Conservation (phyloP, 2,888 invertebrate genomes). For the Megalurothrips usitatus region DNA sequence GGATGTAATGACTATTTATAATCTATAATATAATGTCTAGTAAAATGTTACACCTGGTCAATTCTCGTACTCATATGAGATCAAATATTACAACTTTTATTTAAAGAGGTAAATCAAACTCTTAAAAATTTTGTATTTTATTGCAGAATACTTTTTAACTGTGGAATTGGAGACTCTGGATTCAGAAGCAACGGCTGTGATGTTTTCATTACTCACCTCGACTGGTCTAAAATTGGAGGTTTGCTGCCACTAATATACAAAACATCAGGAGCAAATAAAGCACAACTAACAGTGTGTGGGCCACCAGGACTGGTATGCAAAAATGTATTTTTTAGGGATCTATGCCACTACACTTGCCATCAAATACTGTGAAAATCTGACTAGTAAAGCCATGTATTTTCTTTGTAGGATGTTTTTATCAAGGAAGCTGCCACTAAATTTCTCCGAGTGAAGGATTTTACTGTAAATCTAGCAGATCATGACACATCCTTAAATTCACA, state of each 20-base stretch:
- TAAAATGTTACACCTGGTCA: too few species aligned
- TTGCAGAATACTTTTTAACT: background rate
- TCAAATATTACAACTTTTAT: too few species aligned
- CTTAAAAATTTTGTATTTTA: background rate
- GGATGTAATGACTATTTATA: too few species aligned
- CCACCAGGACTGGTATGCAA: background rate
- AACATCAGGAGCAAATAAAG: background rate
- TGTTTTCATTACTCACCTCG: background rate
- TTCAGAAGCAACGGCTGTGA: background rate
- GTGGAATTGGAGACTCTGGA: background rate
- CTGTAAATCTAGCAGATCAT: too few species aligned
- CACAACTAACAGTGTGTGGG: background rate
- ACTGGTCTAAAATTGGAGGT: background rate
- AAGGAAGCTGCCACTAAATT: background rate
- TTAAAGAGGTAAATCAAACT: too few species aligned
- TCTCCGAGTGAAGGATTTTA: background rate
- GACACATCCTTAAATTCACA: too few species aligned
- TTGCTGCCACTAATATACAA: background rate
- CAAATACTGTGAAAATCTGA: too few species aligned
- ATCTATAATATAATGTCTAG: too few species aligned
- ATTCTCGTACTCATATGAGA: too few species aligned
- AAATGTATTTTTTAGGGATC: background rate
- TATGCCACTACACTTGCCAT: too few species aligned
- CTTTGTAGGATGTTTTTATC: background rate
- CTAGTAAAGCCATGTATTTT: background rate